phyloP scores from a whole-genome alignment of 2,888 invertebrate species.

The Orgyia antiqua region DNA sequence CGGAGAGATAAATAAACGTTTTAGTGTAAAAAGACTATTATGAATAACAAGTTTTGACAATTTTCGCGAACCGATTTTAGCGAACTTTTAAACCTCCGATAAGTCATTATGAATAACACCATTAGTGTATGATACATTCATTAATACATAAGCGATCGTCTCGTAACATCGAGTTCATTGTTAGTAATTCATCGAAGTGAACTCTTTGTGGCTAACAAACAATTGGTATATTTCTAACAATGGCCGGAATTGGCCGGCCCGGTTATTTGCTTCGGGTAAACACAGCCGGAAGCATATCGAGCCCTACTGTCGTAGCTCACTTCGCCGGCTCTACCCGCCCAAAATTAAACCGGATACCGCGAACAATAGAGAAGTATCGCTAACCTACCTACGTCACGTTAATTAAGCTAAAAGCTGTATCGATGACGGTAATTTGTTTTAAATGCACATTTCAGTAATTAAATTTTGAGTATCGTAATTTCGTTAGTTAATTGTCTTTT shows the following conservation, averaged over 20 bases:
- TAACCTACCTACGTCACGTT: constrained; percentile 13
- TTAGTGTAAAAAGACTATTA: too few relatives aligned
- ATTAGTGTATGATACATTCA: background rate
- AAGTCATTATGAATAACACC: background rate
- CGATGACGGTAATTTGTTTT: constrained; percentile 1
- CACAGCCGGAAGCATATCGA: constrained; percentile 31
- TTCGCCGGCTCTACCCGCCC: constrained; percentile 36
- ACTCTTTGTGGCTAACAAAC: constrained; percentile 34
- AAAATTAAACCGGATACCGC: constrained; percentile 43
- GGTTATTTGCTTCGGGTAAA: constrained; percentile 43
- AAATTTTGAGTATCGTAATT: background rate
- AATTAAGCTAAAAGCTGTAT: constrained; percentile 12
- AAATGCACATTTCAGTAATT: constrained; percentile 2
- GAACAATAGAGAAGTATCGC: constrained; percentile 24
- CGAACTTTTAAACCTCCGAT: too few relatives aligned
- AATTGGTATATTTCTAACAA: constrained; percentile 56
- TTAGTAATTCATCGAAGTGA: constrained; percentile 25
- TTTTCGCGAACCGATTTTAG: too few relatives aligned
- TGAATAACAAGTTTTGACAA: too few relatives aligned
- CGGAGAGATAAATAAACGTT: too few relatives aligned
- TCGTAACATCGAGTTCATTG: constrained; percentile 22
- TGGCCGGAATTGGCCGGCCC: constrained; percentile 33
- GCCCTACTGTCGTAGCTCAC: constrained; percentile 32
- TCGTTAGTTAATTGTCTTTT: background rate
- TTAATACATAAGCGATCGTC: constrained; percentile 11